phyloP scores from a whole-genome alignment of 2,113 vertebrate species.

The Vidua chalybeata region DNA sequence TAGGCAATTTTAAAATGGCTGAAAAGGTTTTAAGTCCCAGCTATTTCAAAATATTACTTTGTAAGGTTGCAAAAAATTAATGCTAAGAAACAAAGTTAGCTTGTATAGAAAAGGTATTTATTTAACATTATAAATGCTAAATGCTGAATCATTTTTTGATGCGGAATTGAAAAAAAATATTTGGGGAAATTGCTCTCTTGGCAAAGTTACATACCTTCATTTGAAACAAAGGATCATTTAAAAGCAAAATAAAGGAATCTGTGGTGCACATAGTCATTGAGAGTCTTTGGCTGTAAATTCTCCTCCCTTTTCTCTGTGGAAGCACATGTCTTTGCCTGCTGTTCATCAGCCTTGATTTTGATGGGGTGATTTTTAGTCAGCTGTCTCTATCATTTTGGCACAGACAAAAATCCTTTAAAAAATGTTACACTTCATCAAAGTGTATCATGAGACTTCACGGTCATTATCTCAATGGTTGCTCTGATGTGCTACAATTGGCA shows the following conservation, averaged over 20 bases:
- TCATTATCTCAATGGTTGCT: slow-evolving; percentile 86
- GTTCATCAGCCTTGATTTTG: slow-evolving; percentile 81
- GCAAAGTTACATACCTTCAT: slow-evolving; percentile 54
- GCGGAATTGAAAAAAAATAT: neutral
- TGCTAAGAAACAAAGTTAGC: neutral
- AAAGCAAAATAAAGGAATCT: slow-evolving; percentile 39
- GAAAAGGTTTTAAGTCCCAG: neutral
- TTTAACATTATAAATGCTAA: neutral
- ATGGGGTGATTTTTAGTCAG: slow-evolving; percentile 82
- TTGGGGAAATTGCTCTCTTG: slow-evolving; percentile 29
- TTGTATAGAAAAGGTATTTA: neutral
- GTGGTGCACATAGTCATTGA: slow-evolving; percentile 25
- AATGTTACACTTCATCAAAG: slow-evolving; percentile 89
- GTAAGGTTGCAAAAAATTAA: neutral
- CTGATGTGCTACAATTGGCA: slow-evolving; percentile 86
- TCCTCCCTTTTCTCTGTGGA: slow-evolving; percentile 70
- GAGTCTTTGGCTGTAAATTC: slow-evolving; percentile 64
- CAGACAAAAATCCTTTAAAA: slow-evolving; percentile 84
- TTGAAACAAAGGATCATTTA: slow-evolving; percentile 67
- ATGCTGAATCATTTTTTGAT: slow-evolving; percentile 24
- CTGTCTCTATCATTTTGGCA: slow-evolving; percentile 83
- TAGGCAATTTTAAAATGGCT: neutral
- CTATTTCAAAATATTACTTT: neutral
- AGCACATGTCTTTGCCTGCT: slow-evolving; percentile 74
- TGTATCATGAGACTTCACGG: slow-evolving; percentile 85